These are phyloP conservation scores for Podarcis siculus DNA, from an alignment of 2,797 vertebrate species.

Conservation along the genomic window DNA sequence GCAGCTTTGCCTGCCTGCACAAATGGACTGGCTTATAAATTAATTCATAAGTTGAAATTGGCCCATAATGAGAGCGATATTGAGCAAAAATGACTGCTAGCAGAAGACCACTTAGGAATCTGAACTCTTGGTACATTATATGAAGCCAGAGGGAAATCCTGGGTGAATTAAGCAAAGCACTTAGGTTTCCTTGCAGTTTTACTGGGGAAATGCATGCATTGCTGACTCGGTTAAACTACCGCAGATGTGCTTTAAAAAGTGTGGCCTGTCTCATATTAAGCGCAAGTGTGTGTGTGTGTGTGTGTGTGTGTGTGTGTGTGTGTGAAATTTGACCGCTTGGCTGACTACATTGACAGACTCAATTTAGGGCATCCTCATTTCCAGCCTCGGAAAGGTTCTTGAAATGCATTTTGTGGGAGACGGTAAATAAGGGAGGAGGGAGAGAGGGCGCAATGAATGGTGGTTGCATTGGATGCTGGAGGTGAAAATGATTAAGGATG, in stretches of 20 bases:
- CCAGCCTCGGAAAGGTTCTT: not conserved
- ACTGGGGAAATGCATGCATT: conserved; percentile 17
- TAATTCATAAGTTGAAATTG: conserved; percentile 74
- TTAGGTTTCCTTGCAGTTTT: conserved; percentile 9
- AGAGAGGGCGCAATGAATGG: not conserved
- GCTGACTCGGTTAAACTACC: conserved; percentile 20
- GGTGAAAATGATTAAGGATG: not conserved
- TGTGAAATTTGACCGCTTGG: not conserved
- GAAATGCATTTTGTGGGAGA: not conserved
- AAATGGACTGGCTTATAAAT: conserved; percentile 74
- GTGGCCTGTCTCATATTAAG: not conserved
- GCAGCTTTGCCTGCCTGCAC: conserved; percentile 48
- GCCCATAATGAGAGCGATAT: conserved; percentile 69
- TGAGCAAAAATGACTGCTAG: conserved; percentile 60
- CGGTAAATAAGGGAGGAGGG: not conserved
- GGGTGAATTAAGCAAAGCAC: conserved; percentile 49
- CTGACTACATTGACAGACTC: not conserved
- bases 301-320: too few species aligned
- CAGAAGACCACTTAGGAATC: conserved; percentile 63
- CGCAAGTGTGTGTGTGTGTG: not conserved
- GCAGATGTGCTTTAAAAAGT: not conserved
- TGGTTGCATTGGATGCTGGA: not conserved
- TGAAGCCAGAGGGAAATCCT: conserved; percentile 43
- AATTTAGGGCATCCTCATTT: not conserved
- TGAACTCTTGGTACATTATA: conserved; percentile 27